Base-by-base conservation (phyloP, 2,888 invertebrate species). In the Leptopterna dolabrata region DNA sequence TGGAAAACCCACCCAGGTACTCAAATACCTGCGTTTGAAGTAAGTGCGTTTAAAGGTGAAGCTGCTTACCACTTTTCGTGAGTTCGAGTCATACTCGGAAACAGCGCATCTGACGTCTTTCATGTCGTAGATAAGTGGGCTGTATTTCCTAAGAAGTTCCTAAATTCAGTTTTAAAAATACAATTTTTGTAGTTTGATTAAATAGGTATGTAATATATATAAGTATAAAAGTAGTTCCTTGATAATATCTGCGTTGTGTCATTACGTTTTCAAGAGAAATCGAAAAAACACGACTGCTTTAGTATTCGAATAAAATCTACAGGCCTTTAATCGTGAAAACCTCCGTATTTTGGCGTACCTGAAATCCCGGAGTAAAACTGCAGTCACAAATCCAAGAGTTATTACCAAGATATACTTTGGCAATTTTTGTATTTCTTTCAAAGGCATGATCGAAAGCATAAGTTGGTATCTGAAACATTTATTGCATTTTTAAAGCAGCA, bases 311-410 rank as follows among this genome's bases (percentile, higher is more conserved):
- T n/a, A n/a, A n/a, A n/a, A n/a, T n/a, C n/a, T n/a, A n/a, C n/a
- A n/a, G n/a, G n/a, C n/a, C n/a, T n/a, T n/a, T n/a, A n/a, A n/a
- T n/a, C n/a, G n/a, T n/a, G n/a, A n/a, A n/a, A 36, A 36, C 36
- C 36, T 36, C 36, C 36, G n/a, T n/a, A n/a, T n/a, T n/a, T n/a
- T n/a, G n/a, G n/a, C n/a, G n/a, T n/a, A 93, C 95, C 91, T 96
- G 95, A 91, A 97, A 96, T 55, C 94, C 93, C 71, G 96, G 96
- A 4, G 95, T 95, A 91, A 95, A 96, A 89, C 94, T 94, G 90
- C 97, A 97, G 90, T 96, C 96, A 91, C 97, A 97, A 36, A 94
- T 93, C 96, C 96, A 97, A 0, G 96, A 96, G 92, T 97, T 97
- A 89, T 94, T 93, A 0, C 96, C 96, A 0, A 97, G 92, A 90